Conservation (phyloP, 1,140 invertebrate species). For the Drosophila trapezifrons region DNA sequence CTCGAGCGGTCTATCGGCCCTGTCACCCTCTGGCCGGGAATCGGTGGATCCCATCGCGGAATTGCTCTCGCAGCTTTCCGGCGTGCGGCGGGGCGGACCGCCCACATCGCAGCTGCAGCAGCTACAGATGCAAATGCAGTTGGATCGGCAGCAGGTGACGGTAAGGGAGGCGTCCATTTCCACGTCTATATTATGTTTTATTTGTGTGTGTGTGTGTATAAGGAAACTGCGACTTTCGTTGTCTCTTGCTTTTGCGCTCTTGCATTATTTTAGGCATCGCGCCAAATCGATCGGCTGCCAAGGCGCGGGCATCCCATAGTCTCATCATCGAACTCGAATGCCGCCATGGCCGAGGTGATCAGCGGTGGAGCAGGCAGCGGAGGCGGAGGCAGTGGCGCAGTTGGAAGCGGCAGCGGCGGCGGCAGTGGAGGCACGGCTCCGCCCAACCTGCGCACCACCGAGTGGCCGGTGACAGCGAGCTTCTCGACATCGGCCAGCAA, state of each 20-base stretch:
- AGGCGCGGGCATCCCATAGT: slow-evolving; percentile 87
- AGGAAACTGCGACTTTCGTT: slow-evolving; percentile 54
- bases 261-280: slow-evolving; percentile 87
- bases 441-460: slow-evolving; percentile 72
- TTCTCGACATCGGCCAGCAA: slow-evolving; percentile 73
- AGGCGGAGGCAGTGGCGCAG: slow-evolving; percentile 59
- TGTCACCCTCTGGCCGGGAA: slow-evolving; percentile 94
- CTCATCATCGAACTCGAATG: slow-evolving; percentile 84
- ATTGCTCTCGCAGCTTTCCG: slow-evolving; percentile 95
- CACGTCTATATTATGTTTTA: slow-evolving; percentile 18
- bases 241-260: slow-evolving; percentile 44
- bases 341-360: slow-evolving; percentile 82
- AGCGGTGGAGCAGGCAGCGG: slow-evolving; percentile 51
- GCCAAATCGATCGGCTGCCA: slow-evolving; percentile 94
- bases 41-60: slow-evolving; percentile 97
- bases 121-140: slow-evolving; percentile 94
- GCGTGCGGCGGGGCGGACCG: slow-evolving; percentile 90
- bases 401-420: slow-evolving; percentile 59
- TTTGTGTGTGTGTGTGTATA: slow-evolving; percentile 55
- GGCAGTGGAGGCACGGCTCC: slow-evolving; percentile 64
- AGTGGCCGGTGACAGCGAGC: slow-evolving; percentile 77
- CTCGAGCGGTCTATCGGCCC: slow-evolving; percentile 90
- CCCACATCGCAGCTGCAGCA: slow-evolving; percentile 93
- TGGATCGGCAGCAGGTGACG: slow-evolving; percentile 93
- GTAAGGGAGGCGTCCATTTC: slow-evolving; percentile 84